Conservation (phyloP, 2,888 invertebrate species). For the Aspidiotus rigidus region DNA sequence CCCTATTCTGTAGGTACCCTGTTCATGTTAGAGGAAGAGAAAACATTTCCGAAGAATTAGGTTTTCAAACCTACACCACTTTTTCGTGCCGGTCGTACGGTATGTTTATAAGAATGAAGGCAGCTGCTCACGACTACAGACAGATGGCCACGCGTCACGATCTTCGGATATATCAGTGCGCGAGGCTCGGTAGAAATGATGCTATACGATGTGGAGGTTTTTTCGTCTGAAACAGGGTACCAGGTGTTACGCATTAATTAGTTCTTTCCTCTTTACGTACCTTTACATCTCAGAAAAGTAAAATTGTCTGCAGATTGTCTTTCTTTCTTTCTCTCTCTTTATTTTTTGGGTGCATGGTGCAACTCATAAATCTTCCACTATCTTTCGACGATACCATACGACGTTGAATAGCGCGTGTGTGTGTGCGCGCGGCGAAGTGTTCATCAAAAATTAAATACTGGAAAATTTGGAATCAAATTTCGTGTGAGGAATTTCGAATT, state of each 20-base stretch:
- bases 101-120: constrained; percentile 5
- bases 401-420: too few relatives aligned
- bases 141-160: constrained; percentile 7
- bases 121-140: constrained; percentile 14
- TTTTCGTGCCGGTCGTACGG: background rate
- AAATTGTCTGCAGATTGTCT: background rate
- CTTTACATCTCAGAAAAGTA: background rate
- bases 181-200: background rate
- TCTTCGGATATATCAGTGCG: background rate
- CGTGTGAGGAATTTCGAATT: too few relatives aligned
- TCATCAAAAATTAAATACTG: too few relatives aligned
- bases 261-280: background rate
- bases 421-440: too few relatives aligned
- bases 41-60: background rate
- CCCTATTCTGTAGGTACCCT: too few relatives aligned
- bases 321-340: background rate
- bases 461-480: too few relatives aligned
- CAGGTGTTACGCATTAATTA: constrained; percentile 4
- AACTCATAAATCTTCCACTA: background rate
- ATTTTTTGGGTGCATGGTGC: background rate
- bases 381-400: too few relatives aligned
- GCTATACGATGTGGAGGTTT: background rate
- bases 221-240: background rate
- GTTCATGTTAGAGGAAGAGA: too few relatives aligned
- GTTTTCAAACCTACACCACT: background rate